Conservation (phyloP, 2,113 vertebrate species). For the Triplophysa siluroides region DNA sequence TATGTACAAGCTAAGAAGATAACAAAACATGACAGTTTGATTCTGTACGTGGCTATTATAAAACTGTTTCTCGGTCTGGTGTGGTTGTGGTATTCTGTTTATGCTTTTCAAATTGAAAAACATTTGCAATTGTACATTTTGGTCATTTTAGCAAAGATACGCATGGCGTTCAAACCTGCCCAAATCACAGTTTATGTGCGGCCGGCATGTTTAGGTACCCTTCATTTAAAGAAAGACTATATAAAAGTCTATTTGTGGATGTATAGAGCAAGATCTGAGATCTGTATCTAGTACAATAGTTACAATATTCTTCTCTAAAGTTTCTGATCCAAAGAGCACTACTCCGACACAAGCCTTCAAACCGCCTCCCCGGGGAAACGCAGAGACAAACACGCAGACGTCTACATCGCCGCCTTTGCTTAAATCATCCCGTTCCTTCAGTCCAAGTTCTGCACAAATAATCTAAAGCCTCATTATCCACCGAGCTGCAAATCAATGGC, state of each 20-base stretch:
- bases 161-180: too few species aligned
- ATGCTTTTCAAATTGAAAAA: not conserved
- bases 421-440: constrained; percentile 40
- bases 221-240: too few species aligned
- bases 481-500: constrained; percentile 48
- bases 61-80: not conserved
- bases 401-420: constrained; percentile 36
- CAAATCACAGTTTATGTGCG: not conserved
- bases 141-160: not conserved
- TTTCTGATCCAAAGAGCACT: constrained; percentile 31
- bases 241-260: not conserved
- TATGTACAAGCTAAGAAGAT: constrained; percentile 8
- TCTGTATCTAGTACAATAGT: not conserved
- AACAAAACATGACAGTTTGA: constrained; percentile 17
- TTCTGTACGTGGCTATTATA: constrained; percentile 24
- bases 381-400: constrained; percentile 25
- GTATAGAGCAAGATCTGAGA: not conserved
- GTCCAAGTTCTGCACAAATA: constrained; percentile 39
- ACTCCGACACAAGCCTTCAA: constrained; percentile 37
- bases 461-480: constrained; percentile 42
- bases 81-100: constrained; percentile 27
- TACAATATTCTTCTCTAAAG: constrained; percentile 26
- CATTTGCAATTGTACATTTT: not conserved
- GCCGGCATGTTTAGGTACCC: not conserved
- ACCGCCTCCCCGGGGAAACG: constrained; percentile 27